These are phyloP conservation scores for Cheilosia variabilis DNA, from an alignment of 2,888 invertebrate species.

Conservation along the genomic window DNA sequence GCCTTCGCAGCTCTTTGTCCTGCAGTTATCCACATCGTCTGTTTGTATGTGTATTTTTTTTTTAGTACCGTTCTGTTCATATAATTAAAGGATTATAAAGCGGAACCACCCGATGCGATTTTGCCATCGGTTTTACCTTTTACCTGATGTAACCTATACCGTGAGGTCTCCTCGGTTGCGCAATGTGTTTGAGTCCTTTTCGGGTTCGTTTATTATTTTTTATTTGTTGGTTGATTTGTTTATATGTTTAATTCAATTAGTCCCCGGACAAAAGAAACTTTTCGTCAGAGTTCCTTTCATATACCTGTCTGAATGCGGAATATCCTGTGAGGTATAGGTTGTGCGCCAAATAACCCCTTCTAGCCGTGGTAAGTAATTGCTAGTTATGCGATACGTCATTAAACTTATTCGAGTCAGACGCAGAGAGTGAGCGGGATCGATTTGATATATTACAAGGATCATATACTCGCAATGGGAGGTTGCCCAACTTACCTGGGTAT, in stretches of 20 bases:
- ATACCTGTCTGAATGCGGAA: conserved; percentile 47
- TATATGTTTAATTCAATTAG: conserved; percentile 75
- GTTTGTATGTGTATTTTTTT: conserved; percentile 4
- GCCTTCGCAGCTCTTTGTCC: conserved; percentile 53
- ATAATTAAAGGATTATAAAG: conserved; percentile 72
- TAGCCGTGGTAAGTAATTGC: conserved; percentile 49
- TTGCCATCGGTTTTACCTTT: conserved; percentile 54
- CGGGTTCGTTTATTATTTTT: conserved; percentile 10
- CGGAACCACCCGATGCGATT: conserved; percentile 74
- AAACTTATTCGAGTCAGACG: conserved; percentile 24
- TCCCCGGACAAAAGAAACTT: conserved; percentile 58
- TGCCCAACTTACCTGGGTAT: conserved; percentile 14
- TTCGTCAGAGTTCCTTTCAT: conserved; percentile 66
- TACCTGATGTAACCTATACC: conserved; percentile 73
- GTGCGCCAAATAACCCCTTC: conserved; percentile 21
- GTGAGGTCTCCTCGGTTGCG: conserved; percentile 22
- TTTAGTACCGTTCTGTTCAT: conserved; percentile 43
- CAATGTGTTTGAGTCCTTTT: conserved; percentile 48
- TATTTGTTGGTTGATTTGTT: conserved; percentile 52
- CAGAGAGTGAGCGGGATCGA: conserved; percentile 39
- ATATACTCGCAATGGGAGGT: conserved; percentile 18
- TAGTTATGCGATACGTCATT: conserved; percentile 62
- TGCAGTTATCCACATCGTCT: conserved; percentile 16
- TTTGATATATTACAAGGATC: conserved; percentile 53
- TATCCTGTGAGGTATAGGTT: conserved; percentile 31